These are phyloP conservation scores for Nanger granti DNA, from an alignment of 2,113 vertebrate species.

Conservation along the genomic window DNA sequence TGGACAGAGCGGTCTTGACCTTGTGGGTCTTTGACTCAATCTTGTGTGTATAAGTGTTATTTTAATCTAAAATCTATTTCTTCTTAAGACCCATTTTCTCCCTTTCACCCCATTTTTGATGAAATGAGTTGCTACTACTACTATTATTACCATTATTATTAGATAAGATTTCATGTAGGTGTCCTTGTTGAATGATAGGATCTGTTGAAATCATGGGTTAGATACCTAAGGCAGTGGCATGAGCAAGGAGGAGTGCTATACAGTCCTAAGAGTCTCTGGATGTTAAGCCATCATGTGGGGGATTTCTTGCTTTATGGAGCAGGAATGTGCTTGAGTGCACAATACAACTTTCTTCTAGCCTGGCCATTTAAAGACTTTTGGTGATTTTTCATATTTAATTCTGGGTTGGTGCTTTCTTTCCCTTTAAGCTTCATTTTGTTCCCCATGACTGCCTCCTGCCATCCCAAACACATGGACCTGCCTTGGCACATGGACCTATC, in stretches of 20 bases:
- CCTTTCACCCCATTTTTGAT: background rate
- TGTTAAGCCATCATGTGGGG: background rate
- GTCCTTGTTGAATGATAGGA: background rate
- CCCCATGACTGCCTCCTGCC: background rate
- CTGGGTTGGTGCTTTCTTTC: constrained; percentile 5
- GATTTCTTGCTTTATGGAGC: background rate
- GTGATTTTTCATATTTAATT: background rate
- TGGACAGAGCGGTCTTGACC: background rate
- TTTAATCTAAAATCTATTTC: background rate
- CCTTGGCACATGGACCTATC: background rate
- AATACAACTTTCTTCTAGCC: background rate
- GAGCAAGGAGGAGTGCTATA: background rate
- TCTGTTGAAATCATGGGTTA: background rate
- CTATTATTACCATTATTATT: background rate
- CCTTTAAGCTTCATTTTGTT: background rate
- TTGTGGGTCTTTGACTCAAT: background rate
- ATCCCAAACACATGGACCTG: background rate
- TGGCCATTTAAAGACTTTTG: background rate
- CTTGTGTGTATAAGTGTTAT: background rate
- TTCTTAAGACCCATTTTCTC: background rate
- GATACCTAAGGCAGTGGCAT: background rate
- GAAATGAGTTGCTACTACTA: background rate
- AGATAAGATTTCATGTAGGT: background rate
- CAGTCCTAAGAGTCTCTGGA: background rate
- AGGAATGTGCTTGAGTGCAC: background rate